phyloP scores from a whole-genome alignment of 2,888 invertebrate genomes.

The Apomyelois bistriatella region DNA sequence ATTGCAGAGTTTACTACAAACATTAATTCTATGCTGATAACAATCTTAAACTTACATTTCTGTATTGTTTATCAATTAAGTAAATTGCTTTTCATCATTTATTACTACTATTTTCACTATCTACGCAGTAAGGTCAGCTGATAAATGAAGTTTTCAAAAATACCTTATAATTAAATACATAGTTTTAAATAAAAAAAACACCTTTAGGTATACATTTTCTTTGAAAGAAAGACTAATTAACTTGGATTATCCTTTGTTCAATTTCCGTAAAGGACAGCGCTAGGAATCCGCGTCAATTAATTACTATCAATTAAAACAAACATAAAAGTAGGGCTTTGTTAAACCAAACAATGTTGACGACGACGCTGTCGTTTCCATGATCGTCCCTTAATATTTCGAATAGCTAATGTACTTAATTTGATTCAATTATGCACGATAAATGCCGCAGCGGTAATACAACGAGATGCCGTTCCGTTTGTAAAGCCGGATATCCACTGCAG shows the following conservation, averaged over 20 bases:
- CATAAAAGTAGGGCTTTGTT: constrained; percentile 8
- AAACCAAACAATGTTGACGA: constrained; percentile 8
- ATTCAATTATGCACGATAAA: constrained; percentile 9
- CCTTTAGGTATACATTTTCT: neutral
- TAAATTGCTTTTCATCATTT: neutral
- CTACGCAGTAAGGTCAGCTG: too few relatives aligned
- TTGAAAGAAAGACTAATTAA: constrained; percentile 9
- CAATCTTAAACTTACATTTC: constrained; percentile 15
- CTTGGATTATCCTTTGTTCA: constrained; percentile 4
- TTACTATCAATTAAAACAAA: constrained; percentile 13
- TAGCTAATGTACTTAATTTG: constrained; percentile 2
- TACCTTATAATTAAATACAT: too few relatives aligned
- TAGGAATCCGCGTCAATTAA: constrained; percentile 7
- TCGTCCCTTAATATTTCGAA: neutral
- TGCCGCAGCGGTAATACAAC: neutral
- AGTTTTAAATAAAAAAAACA: too few relatives aligned
- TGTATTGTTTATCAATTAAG: neutral
- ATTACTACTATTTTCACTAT: too few relatives aligned
- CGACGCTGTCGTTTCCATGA: neutral
- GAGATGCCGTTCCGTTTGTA: neutral
- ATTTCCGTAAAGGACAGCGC: constrained; percentile 6
- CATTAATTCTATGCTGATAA: constrained; percentile 23
- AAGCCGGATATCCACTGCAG: neutral
- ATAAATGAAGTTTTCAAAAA: too few relatives aligned
- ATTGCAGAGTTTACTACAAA: constrained; percentile 28